Evolutionary conservation across 2,888 invertebrate genomes (phyloP).

Genomic region (Pollenia labialis): DNA sequence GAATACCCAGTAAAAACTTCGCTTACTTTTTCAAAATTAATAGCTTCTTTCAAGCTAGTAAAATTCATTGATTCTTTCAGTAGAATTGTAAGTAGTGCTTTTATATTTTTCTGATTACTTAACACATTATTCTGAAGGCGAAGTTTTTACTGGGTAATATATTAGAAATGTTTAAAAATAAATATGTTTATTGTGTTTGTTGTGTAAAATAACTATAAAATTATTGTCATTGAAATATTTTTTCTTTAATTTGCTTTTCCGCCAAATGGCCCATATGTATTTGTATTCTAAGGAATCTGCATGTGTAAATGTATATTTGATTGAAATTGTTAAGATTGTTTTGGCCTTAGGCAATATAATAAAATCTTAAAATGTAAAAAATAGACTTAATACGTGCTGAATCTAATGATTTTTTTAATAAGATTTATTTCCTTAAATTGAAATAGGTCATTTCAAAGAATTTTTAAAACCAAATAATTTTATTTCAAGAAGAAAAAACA

Average conservation of each 20-base stretch:
- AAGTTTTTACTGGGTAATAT: too few relatives aligned
- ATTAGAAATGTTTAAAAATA: too few relatives aligned
- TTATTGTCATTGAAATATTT: too few relatives aligned
- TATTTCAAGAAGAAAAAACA: background rate
- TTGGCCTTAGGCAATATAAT: constrained; percentile 24
- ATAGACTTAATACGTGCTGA: constrained; percentile 25
- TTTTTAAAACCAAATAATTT: background rate
- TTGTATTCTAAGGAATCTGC: background rate
- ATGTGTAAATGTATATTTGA: constrained; percentile 14
- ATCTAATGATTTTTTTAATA: constrained; percentile 53
- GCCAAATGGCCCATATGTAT: constrained; percentile 4
- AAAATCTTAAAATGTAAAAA: constrained; percentile 24
- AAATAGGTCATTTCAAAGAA: constrained; percentile 33
- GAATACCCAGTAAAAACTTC: too few relatives aligned
- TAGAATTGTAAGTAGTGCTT: too few relatives aligned
- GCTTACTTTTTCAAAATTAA: too few relatives aligned
- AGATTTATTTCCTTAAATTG: constrained; percentile 44
- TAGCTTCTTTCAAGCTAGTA: too few relatives aligned
- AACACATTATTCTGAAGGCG: too few relatives aligned
- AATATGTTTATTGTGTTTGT: too few relatives aligned
- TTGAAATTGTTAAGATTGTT: constrained; percentile 44
- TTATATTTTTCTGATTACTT: too few relatives aligned
- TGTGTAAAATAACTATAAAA: too few relatives aligned
- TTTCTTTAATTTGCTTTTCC: background rate
- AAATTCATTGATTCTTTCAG: too few relatives aligned